These are phyloP conservation scores for Epicauta chinensis DNA, from an alignment of 1,140 invertebrate species.

Conservation along the genomic window DNA sequence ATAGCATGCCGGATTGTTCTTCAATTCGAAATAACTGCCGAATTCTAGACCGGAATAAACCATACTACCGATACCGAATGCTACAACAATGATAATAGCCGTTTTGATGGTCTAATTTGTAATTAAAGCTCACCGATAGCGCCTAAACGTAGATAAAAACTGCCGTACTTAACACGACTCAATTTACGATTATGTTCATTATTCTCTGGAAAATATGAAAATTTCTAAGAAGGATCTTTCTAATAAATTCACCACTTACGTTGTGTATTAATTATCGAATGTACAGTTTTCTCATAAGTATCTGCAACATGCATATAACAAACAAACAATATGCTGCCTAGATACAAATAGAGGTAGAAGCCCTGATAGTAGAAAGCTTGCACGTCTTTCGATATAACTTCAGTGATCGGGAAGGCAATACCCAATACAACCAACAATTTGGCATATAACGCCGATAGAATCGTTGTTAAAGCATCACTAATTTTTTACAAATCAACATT, in stretches of 20 bases:
- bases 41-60: constrained; percentile 92
- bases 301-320: constrained; percentile 72
- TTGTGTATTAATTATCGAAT: constrained; percentile 43
- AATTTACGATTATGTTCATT: constrained; percentile 27
- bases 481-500: neutral
- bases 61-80: constrained; percentile 36
- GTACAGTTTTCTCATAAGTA: constrained; percentile 53
- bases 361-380: constrained; percentile 64
- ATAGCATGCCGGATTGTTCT: constrained; percentile 76
- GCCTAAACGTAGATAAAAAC: constrained; percentile 76
- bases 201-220: constrained; percentile 37
- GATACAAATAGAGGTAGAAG: constrained; percentile 79
- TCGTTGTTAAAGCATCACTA: constrained; percentile 49
- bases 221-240: too few relatives aligned
- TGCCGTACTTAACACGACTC: constrained; percentile 49
- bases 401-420: constrained; percentile 62
- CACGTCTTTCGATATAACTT: constrained; percentile 60
- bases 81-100: constrained; percentile 16
- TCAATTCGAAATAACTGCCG: constrained; percentile 87
- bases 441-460: constrained; percentile 69
- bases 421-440: constrained; percentile 74
- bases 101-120: too few relatives aligned
- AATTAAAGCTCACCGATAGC: constrained; percentile 63
- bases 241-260: constrained; percentile 34
- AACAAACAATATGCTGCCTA: constrained; percentile 71